Evolutionary conservation across 2,113 vertebrate genomes (phyloP).

Genomic region (Cnemophilus loriae): DNA sequence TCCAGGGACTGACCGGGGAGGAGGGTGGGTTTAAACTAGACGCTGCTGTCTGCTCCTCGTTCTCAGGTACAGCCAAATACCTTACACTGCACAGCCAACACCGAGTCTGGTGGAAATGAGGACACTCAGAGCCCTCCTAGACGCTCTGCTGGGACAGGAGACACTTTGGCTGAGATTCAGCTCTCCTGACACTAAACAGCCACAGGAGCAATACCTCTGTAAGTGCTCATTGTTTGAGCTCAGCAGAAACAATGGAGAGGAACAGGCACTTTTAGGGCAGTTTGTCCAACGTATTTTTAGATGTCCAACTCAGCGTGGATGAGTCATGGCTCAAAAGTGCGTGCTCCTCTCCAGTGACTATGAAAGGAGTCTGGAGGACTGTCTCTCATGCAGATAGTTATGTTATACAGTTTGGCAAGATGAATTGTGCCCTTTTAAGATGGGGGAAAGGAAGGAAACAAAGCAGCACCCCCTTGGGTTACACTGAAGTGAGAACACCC

Average conservation of each 20-base stretch:
- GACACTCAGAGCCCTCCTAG: not conserved
- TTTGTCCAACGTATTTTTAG: constrained; percentile 9
- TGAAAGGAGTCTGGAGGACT: not conserved
- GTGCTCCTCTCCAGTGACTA: not conserved
- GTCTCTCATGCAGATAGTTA: not conserved
- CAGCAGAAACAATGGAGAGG: constrained; percentile 15
- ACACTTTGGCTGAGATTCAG: not conserved
- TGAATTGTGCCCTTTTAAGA: not conserved
- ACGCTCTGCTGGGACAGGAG: not conserved
- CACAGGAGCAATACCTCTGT: not conserved
- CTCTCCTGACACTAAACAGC: not conserved
- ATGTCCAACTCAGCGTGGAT: not conserved
- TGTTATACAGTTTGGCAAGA: not conserved
- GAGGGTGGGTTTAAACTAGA: not conserved
- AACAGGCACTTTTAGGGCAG: constrained; percentile 18
- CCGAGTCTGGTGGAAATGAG: not conserved
- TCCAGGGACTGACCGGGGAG: not conserved
- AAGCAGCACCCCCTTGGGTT: not conserved
- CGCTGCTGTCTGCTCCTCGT: not conserved
- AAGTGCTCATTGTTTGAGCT: not conserved
- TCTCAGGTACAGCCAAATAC: not conserved
- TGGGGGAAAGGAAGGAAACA: not conserved
- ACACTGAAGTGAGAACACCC: not conserved
- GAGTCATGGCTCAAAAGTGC: not conserved
- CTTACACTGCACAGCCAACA: not conserved